A percentile compares a stretch with the other conserved stretches of the same genome.
Conservation (phyloP, 2,888 invertebrate species). For the Drosophila histrio region DNA sequence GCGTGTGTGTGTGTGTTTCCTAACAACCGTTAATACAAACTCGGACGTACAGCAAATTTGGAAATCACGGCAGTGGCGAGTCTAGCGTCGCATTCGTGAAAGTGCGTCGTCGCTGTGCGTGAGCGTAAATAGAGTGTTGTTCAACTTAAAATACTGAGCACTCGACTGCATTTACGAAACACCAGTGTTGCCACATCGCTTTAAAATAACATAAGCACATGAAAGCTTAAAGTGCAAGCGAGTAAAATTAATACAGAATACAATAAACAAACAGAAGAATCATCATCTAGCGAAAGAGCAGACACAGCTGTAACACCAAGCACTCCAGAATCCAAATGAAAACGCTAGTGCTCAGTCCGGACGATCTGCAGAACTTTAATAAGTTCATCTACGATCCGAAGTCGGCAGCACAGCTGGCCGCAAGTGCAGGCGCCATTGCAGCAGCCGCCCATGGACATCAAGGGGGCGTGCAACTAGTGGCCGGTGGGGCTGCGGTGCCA, state of each 20-base stretch:
- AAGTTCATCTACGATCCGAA: slow-evolving; percentile 81
- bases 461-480: slow-evolving; percentile 56
- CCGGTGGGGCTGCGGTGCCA: slow-evolving; percentile 26
- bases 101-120: slow-evolving; percentile 61
- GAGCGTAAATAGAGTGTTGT: slow-evolving; percentile 20
- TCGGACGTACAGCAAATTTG: slow-evolving; percentile 58
- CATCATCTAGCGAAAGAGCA: neutral
- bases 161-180: slow-evolving; percentile 16
- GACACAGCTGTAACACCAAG: neutral
- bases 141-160: neutral
- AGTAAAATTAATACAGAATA: slow-evolving; percentile 5
- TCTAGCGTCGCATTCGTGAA: slow-evolving; percentile 46
- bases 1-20: too few relatives aligned
- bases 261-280: slow-evolving; percentile 1
- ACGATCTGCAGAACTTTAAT: slow-evolving; percentile 81
- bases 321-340: slow-evolving; percentile 71
- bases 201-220: slow-evolving; percentile 10
- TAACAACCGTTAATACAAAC: slow-evolving; percentile 43
- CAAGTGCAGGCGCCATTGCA: slow-evolving; percentile 69
- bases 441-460: slow-evolving; percentile 66
- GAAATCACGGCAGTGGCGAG: slow-evolving; percentile 50
- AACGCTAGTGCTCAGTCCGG: slow-evolving; percentile 79
- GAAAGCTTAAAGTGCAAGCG: slow-evolving; percentile 30
- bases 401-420: slow-evolving; percentile 70
- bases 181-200: slow-evolving; percentile 47